Percentiles rank a stretch among this genome's conserved stretches.
Conservation (phyloP, 2,113 vertebrate species). For the Ahaetulla prasina region DNA sequence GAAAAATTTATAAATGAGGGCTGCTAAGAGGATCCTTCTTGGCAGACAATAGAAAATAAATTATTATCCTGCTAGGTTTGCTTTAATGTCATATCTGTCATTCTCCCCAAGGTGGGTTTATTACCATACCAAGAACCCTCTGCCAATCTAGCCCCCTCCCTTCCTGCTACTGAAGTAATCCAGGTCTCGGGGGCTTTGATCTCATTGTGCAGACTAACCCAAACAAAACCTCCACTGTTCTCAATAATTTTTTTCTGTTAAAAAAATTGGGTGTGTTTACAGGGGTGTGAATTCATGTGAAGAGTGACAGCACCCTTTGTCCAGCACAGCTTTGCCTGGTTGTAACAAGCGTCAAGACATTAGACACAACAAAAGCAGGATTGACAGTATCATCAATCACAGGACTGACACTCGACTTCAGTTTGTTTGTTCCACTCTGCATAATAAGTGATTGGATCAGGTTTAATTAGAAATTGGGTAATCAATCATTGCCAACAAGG, state of each 20-base stretch:
- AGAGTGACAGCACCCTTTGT: conserved; percentile 93
- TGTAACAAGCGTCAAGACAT: conserved; percentile 98
- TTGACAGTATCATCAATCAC: conserved; percentile 98
- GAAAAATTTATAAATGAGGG: conserved; percentile 80
- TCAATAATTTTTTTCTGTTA: conserved; percentile 54
- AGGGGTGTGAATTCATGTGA: conserved; percentile 68
- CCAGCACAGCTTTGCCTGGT: conserved; percentile 86
- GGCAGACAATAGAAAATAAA: conserved; percentile 71
- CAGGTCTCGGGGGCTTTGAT: conserved; percentile 60
- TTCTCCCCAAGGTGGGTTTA: conserved; percentile 67
- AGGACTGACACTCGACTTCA: conserved; percentile 89
- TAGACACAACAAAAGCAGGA: conserved; percentile 91
- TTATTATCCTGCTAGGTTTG: conserved; percentile 60
- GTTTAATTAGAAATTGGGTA: conserved; percentile 99
- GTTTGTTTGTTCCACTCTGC: conserved; percentile 99
- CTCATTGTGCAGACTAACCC: conserved; percentile 70
- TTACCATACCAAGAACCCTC: conserved; percentile 54
- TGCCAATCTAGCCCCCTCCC: conserved; percentile 25
- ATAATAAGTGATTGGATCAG: conserved; percentile 99
- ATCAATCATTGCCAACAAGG: conserved; percentile 99
- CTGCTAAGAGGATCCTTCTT: conserved; percentile 67
- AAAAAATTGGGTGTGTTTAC: conserved; percentile 30
- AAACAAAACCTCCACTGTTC: conserved; percentile 73
- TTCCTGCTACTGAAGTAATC: conserved; percentile 49
- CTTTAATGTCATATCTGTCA: conserved; percentile 70